Base-by-base conservation (phyloP, 2,888 invertebrate genomes). In the Alentia gelatinosa region DNA sequence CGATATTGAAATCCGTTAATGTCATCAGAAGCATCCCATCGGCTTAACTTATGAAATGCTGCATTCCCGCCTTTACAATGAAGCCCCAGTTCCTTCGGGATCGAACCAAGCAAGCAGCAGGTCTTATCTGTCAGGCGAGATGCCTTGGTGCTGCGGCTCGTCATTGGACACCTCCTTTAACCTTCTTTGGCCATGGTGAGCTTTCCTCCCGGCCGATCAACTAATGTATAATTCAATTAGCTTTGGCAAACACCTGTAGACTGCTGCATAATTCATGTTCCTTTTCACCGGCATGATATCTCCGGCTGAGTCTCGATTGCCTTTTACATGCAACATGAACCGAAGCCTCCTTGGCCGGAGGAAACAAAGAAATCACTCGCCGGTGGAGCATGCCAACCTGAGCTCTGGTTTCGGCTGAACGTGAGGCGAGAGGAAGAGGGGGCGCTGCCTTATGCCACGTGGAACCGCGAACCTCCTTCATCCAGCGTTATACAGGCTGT, bases 301-400 rank as follows among this genome's bases (percentile, higher is more conserved):
- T 37, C 40, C 40, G 83, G 83, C 12, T 37, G 39, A 40, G 39
- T 83, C n/a, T 40, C 83, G 39, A 83, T 83, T 83, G 83, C 39
- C 83, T 68, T 68, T 68, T 83, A 83, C 83, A 83, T 83, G 83
- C 83, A 83, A 83, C 83, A 68, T 68, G 39, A 83, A 83, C 39
- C 83, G 19, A 12, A n/a, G 5, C 35, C 37, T n/a, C 39, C 35
- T 35, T 79, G 39, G n/a, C 35, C 30, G 39, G 7, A 35, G 83
- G 83, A 83, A 83, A 83, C 83, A 83, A 83, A 83, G 83, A 83
- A 83, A 83, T 5, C 40, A 83, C 15, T 40, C 39, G 83, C 83
- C 83, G 39, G 19, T 19, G n/a, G 35, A 19, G 83, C 83, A 83
- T 83, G 83, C 83, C 39, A 40, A 19, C n/a, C 40, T n/a, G 23